Evolutionary conservation across 2,888 invertebrate species (phyloP).

Genomic region (Teleogryllus oceanicus): DNA sequence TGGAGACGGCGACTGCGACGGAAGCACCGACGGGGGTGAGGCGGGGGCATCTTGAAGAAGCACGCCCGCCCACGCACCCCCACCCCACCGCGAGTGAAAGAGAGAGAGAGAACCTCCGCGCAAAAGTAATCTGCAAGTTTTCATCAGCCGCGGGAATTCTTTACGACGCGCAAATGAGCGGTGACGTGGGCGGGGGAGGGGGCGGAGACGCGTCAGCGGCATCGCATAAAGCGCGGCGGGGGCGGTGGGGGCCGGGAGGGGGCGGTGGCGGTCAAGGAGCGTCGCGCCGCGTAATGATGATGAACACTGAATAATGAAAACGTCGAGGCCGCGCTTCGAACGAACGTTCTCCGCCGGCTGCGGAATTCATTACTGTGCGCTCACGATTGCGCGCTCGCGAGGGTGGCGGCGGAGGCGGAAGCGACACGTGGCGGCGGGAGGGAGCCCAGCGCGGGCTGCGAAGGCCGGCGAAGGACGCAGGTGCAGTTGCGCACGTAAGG

Average conservation of each 20-base stretch:
- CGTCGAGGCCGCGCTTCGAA: too few species aligned
- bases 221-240: neutral
- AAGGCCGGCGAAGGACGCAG: too few species aligned
- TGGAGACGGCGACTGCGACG: neutral
- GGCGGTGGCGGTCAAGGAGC: neutral
- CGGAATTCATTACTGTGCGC: too few species aligned
- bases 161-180: conserved; percentile 18
- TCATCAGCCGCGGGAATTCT: conserved; percentile 4
- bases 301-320: conserved; percentile 2
- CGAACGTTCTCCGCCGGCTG: too few species aligned
- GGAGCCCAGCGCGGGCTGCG: too few species aligned
- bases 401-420: too few species aligned
- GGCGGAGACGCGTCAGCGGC: neutral
- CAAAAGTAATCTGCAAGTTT: conserved; percentile 9
- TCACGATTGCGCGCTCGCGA: too few species aligned
- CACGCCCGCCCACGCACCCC: neutral
- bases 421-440: too few species aligned
- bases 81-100: neutral
- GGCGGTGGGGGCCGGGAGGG: neutral
- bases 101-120: neutral
- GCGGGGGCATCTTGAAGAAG: neutral
- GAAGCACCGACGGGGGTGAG: neutral
- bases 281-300: neutral
- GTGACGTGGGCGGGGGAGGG: neutral
- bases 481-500: too few species aligned